Conservation (phyloP, 2,888 invertebrate species). For the Sialis lutaria region DNA sequence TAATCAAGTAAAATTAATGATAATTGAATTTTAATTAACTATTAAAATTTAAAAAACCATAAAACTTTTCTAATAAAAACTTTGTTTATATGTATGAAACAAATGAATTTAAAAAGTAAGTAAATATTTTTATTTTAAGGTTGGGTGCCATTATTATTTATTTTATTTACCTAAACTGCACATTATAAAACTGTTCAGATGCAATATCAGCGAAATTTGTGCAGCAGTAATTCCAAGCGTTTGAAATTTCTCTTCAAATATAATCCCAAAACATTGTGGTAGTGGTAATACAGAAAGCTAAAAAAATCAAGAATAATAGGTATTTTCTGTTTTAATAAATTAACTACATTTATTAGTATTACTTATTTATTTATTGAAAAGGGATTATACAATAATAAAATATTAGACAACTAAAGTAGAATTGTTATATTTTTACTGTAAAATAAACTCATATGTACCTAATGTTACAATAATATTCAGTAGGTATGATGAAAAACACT, state of each 20-base stretch:
- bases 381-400: no score
- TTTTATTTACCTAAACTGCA: constrained; percentile 22
- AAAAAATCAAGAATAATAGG: constrained; percentile 9
- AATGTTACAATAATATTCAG: no score
- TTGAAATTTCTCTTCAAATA: constrained; percentile 22
- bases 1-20: not conserved
- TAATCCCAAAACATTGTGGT: constrained; percentile 26
- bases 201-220: constrained; percentile 24
- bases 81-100: not conserved
- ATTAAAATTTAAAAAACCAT: not conserved
- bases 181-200: constrained; percentile 24
- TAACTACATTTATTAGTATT: no score
- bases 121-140: not conserved
- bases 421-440: no score
- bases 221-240: constrained; percentile 21
- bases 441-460: no score
- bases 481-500: no score
- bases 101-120: not conserved
- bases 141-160: not conserved
- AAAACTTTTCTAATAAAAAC: not conserved
- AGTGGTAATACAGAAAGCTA: constrained; percentile 23
- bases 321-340: no score
- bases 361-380: no score
- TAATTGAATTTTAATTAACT: not conserved
- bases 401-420: no score